A percentile compares a stretch with the other conserved stretches of the same genome.
phyloP scores from a whole-genome alignment of 2,113 vertebrate species.

The Melanostigma gelatinosum region DNA sequence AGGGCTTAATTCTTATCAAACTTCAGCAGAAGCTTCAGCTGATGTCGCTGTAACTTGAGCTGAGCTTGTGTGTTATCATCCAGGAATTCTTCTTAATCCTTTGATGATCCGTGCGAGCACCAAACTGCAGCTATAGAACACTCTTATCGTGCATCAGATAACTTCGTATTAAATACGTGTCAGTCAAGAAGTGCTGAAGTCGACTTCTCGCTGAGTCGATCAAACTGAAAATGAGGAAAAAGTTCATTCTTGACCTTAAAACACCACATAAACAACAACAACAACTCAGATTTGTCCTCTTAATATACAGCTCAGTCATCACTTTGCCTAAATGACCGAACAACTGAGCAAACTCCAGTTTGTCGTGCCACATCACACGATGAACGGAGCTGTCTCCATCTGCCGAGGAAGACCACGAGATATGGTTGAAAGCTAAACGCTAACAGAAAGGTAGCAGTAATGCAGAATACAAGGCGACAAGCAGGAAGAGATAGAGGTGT shows the following conservation, averaged over 20 bases:
- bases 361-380: neutral
- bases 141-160: too few relatives aligned
- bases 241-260: neutral
- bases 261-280: neutral
- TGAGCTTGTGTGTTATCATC: neutral
- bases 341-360: neutral
- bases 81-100: neutral
- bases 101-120: neutral
- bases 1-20: neutral
- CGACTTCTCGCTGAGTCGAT: neutral
- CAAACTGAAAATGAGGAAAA: neutral
- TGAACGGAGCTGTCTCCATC: too few relatives aligned
- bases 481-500: neutral
- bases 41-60: too few relatives aligned
- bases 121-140: neutral
- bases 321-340: too few relatives aligned
- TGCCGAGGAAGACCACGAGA: neutral
- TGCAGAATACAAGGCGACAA: neutral
- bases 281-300: neutral
- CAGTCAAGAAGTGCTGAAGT: neutral
- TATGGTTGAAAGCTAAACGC: neutral
- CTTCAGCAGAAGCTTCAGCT: neutral
- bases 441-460: neutral
- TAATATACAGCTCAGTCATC: neutral
- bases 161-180: too few relatives aligned